phyloP scores from a whole-genome alignment of 2,888 invertebrate species.

The Ariolimax columbianus region DNA sequence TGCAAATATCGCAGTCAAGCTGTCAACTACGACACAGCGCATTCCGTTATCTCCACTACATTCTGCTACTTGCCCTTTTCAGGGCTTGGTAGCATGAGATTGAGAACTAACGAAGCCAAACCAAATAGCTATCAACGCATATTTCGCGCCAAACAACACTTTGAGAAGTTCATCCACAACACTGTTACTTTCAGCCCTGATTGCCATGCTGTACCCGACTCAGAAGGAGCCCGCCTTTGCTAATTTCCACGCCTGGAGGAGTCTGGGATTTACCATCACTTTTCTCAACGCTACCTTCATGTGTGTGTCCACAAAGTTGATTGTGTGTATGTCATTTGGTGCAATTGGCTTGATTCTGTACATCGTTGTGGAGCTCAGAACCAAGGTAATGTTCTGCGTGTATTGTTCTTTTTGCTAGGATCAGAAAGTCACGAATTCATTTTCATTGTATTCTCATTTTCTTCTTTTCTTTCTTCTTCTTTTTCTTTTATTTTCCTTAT shows the following conservation, averaged over 20 bases:
- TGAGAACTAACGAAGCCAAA: too few species aligned
- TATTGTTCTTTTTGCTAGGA: background rate
- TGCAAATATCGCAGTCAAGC: too few species aligned
- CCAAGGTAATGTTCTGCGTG: constrained; percentile 28
- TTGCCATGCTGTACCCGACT: constrained; percentile 63
- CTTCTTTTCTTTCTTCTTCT: background rate
- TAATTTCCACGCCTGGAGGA: constrained; percentile 69
- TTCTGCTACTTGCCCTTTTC: too few species aligned
- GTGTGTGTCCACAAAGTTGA: constrained; percentile 66
- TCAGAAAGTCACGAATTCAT: background rate
- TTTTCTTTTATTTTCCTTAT: too few species aligned
- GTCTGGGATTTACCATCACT: constrained; percentile 64
- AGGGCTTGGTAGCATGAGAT: too few species aligned
- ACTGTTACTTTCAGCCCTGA: constrained; percentile 60
- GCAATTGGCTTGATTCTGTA: constrained; percentile 49
- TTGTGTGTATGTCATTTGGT: constrained; percentile 57
- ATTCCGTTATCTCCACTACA: too few species aligned
- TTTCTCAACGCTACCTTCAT: constrained; percentile 65
- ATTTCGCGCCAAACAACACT: background rate
- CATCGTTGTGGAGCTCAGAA: constrained; percentile 48
- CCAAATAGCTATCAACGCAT: too few species aligned
- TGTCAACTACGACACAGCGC: too few species aligned
- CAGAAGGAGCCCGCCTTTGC: constrained; percentile 69
- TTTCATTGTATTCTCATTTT: background rate
- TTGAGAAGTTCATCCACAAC: background rate